Conservation (phyloP, 2,797 vertebrate species). For the Masticophis lateralis region DNA sequence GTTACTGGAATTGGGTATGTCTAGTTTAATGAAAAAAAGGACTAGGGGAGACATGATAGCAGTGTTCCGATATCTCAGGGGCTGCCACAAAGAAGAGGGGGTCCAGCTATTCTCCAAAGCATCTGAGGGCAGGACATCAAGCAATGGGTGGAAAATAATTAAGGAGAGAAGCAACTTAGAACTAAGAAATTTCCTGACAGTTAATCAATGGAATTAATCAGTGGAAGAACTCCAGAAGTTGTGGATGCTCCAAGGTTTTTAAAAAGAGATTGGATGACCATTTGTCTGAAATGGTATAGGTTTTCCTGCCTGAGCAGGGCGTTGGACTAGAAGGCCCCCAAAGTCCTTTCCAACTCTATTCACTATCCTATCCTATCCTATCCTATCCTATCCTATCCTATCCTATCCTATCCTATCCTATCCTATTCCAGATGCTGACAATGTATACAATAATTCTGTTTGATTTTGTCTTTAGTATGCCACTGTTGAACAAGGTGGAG, state of each 20-base stretch:
- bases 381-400: too few species aligned
- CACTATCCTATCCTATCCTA: too few species aligned
- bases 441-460: slow-evolving; percentile 10
- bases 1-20: neutral
- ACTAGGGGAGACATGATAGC: neutral
- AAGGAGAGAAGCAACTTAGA: neutral
- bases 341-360: too few species aligned
- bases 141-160: neutral
- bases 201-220: too few species aligned
- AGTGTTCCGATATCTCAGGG: neutral
- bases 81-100: neutral
- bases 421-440: neutral
- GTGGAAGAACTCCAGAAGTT: neutral
- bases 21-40: neutral
- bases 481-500: slow-evolving; percentile 90
- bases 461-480: slow-evolving; percentile 78
- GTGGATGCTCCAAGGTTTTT: neutral
- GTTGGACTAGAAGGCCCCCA: neutral
- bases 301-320: neutral
- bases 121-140: neutral
- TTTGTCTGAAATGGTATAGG: neutral
- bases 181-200: neutral
- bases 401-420: rapidly evolving
- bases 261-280: neutral
- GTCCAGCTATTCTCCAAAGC: neutral